These are phyloP conservation scores for Lepidocyrtinus sp. DNA, from an alignment of 2,888 invertebrate genomes.

Conservation along the genomic window DNA sequence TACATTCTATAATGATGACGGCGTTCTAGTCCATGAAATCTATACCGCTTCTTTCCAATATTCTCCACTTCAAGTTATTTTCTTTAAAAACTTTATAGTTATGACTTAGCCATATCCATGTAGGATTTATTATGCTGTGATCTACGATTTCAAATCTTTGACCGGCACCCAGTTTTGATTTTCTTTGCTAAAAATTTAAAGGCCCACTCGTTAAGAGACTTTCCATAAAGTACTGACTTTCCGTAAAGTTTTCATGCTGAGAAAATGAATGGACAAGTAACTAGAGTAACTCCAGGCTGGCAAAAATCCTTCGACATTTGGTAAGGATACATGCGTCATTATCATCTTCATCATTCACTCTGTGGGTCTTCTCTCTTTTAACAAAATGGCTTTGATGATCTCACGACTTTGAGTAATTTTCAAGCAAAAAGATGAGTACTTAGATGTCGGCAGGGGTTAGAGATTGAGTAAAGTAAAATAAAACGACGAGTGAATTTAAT, in stretches of 20 bases:
- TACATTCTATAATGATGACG: no score
- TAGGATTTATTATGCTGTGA: no score
- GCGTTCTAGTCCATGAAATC: no score
- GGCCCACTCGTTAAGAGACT: neutral
- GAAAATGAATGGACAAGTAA: neutral
- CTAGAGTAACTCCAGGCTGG: neutral
- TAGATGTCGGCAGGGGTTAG: neutral
- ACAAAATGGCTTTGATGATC: neutral
- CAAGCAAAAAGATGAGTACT: neutral
- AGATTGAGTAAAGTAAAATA: neutral
- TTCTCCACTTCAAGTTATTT: no score
- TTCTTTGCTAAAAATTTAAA: neutral
- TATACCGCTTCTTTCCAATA: no score
- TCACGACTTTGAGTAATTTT: neutral
- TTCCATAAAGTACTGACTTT: neutral
- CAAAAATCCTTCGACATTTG: neutral
- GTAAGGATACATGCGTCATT: neutral
- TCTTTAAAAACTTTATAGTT: no score
- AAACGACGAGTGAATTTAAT: neutral
- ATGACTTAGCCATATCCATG: no score
- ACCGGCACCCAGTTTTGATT: neutral
- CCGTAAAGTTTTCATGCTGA: neutral
- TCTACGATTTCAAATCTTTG: neutral
- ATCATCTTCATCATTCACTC: constrained; percentile 30
- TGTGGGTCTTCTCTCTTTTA: constrained; percentile 5